Base-by-base conservation (phyloP, 2,888 invertebrate genomes). In the Antheraea yamamai region DNA sequence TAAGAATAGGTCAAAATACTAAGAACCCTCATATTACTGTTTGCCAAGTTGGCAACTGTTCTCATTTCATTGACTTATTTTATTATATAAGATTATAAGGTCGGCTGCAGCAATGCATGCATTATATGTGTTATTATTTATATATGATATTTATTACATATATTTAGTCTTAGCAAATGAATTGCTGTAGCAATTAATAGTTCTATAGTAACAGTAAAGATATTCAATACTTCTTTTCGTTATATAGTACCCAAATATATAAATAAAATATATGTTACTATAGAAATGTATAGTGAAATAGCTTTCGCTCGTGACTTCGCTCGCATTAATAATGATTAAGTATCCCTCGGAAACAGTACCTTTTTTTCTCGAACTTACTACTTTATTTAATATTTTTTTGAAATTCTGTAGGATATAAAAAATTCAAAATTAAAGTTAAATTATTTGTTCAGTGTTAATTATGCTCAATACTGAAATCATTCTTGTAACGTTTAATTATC, bases 11-110 rank as follows among this genome's bases (percentile, higher is more conserved):
- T 86, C 85, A 85, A 84, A 87, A 87, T 81, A 82, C 86, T 84
- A 79, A 83, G 80, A 83, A 82, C 79, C 77, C 79, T 77, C 77
- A 76, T 78, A 80, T 76, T 75, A 68, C 18, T 75, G 80, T 80
- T 79, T 87, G 88, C 88, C 88, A 88, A 88, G 75, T 88, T 88
- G 88, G 88, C 88, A 88, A 74, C 80, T 76, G 68, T 12, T 55
- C 58, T 55, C 66, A 72, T 76, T 81, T 81, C 83, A 85, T 84
- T 84, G 81, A 83, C 76, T 80, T 79, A 81, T 80, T 82, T 80
- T 83, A 83, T 85, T 83, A 81, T 83, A 77, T 83, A 86, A 84
- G 75, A 75, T 75, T 75, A 68, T 68, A 73, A 52, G 51, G 74
- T 66, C 72, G 61, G 61, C 61, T 75, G 74, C 72, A 72, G 51